phyloP scores from a whole-genome alignment of 2,113 vertebrate species.

The Gorilla gorilla region DNA sequence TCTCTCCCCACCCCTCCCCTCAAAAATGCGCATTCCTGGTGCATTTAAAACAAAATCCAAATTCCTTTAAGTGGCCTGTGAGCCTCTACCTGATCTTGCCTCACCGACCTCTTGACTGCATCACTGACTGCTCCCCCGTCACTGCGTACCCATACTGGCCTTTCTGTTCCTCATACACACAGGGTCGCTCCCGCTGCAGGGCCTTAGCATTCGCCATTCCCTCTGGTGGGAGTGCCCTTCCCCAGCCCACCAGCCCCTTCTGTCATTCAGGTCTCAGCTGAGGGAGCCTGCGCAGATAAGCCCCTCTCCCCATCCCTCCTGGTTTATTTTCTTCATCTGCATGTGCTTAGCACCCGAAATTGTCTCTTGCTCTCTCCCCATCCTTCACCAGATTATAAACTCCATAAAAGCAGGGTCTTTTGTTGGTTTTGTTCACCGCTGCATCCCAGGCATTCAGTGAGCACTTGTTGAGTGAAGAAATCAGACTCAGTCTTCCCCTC shows the following conservation, averaged over 20 bases:
- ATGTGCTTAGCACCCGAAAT: neutral
- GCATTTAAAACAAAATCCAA: neutral
- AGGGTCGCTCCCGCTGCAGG: neutral
- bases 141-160: neutral
- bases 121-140: neutral
- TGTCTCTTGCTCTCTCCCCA: neutral
- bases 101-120: accelerated
- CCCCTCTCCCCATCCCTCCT: too few species aligned
- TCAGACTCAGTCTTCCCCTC: neutral
- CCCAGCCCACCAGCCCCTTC: neutral
- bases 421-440: neutral
- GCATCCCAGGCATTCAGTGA: neutral
- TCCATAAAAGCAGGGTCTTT: neutral
- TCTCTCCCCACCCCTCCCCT: neutral
- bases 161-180: neutral
- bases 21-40: neutral
- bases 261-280: neutral
- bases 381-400: neutral
- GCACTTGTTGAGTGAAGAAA: neutral
- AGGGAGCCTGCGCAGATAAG: neutral
- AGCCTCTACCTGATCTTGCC: neutral
- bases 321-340: neutral
- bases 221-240: neutral
- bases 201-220: neutral
- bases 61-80: neutral